Evolutionary conservation across 2,113 vertebrate genomes (phyloP), one percentile per base, ranked within the genome.

Genomic region (Centropristis striata): DNA sequence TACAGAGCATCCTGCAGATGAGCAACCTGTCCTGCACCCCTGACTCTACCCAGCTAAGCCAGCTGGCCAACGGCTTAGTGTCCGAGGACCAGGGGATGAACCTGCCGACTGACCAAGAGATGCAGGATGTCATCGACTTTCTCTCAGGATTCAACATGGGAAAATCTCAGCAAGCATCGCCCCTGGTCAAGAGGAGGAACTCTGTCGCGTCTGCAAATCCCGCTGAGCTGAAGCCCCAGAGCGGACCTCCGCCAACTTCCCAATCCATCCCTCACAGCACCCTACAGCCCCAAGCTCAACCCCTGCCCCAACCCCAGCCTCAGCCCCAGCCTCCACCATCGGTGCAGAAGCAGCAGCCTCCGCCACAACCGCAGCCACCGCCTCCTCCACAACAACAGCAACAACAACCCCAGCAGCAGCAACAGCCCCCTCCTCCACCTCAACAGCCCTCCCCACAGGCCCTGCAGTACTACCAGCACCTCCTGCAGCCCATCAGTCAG

Each of bases 101-200:
- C 90, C 89, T 99, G 82, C 98, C 98, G 25, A 99, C 96, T 0
- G 98, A 99, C 93, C 98, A 99, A 90, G 98, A 99, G 94, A 99
- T 99, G 98, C 98, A 99, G 90, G 98, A 99, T 54, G 98, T 99
- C 78, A 99, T 99, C 4, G 98, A 99, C 92, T 99, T 99, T 92
- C 96, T 99, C 75, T 99, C 98, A 20, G 98, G 98, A 65, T 99
- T 99, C 93, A 99, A 98, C 92, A 98, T 99, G 97, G 97, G 97
- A 74, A 99, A 98, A 91, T 99, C 98, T 42, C 98, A 99, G 93
- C 97, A 99, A 93, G 96, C 97, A 6, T 99, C 98, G 3, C 98
- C 98, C 0, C 79, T 97, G 93, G 95, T 96, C 77, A 99, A 97
- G 88, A 96, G 98, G 88, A 97, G 96, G 86, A 98, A 98, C 91